Evolutionary conservation across 2,888 invertebrate species (phyloP), one percentile per base, ranked within the genome.

Genomic region (Patella depressa): DNA sequence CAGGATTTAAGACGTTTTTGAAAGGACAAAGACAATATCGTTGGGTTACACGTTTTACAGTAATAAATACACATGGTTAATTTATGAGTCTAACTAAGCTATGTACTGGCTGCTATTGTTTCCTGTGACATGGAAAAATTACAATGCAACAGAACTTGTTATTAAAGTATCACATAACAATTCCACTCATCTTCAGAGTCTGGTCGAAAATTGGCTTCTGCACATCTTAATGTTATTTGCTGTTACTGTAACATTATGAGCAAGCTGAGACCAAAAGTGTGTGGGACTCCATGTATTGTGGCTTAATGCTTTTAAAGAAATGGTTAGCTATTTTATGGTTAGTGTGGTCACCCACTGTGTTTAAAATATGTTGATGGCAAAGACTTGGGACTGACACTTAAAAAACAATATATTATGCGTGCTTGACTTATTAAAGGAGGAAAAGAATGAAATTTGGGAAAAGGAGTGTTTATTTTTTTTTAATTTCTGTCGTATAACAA

Each of bases 291-390:
- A 24, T 19, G 65, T 65, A 19, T 65, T 65, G 65, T 24, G 65
- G 65, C 65, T 65, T 65, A 65, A 24, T 19, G 24, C 24, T 65
- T 65, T 65, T 12, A 24, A 19, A 24, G 65, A 65, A 65, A 65
- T 19, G 24, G 24, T 65, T 65, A 24, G 24, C 19, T 65, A 14
- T 19, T 65, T 65, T 24, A 65, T 65, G 65, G 65, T 65, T 65
- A 24, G 65, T 65, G 65, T 65, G 65, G 65, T 65, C 65, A 65
- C 65, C 65, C 65, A 65, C 65, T 65, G 65, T 65, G 65, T 24
- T 65, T 19, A 65, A 45, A 45, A 45, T 45, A 45, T 45, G 45
- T 45, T 9, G 45, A 45, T 45, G 45, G 45, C 45, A 45, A 45
- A 45, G 45, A 45, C 45, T 45, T 45, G 45, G 45, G 45, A 45